These are phyloP conservation scores for Pseudolaguvia tuberculata DNA, from an alignment of 2,113 vertebrate genomes.

Conservation along the genomic window DNA sequence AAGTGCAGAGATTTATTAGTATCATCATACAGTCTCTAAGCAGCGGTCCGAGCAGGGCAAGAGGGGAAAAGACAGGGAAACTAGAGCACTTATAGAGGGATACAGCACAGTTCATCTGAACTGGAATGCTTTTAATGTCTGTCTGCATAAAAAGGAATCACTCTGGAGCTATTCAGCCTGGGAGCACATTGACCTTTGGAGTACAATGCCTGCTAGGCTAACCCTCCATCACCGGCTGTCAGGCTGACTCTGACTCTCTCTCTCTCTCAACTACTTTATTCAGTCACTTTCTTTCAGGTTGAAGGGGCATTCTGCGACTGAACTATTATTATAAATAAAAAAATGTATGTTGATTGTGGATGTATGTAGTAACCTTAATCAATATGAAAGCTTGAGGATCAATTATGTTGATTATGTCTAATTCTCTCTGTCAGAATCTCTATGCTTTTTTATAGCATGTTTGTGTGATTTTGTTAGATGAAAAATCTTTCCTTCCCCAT, in stretches of 20 bases:
- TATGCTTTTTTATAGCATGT: too few species aligned
- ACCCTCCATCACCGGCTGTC: slow-evolving; percentile 46
- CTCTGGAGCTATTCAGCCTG: slow-evolving; percentile 62
- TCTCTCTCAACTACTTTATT: not conserved
- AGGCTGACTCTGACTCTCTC: slow-evolving; percentile 21
- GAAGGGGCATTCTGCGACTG: not conserved
- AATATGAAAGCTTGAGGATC: too few species aligned
- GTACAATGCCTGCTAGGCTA: slow-evolving; percentile 50
- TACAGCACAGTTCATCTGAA: slow-evolving; percentile 34
- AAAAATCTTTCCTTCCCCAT: too few species aligned
- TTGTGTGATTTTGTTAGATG: too few species aligned
- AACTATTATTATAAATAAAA: too few species aligned
- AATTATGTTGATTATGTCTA: too few species aligned
- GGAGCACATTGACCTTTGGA: slow-evolving; percentile 59
- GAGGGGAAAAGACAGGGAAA: not conserved
- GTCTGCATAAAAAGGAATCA: slow-evolving; percentile 64
- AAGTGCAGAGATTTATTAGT: slow-evolving; percentile 8
- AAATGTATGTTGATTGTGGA: too few species aligned
- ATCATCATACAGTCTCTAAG: slow-evolving; percentile 1
- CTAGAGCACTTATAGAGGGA: not conserved
- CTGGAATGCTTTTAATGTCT: slow-evolving; percentile 67
- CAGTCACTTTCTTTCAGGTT: not conserved
- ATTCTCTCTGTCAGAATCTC: too few species aligned
- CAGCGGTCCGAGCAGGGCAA: not conserved
- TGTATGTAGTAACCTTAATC: too few species aligned